Evolutionary conservation across 2,113 vertebrate genomes (phyloP), one percentile per base, ranked within the genome.

Genomic region (Caracal caracal): DNA sequence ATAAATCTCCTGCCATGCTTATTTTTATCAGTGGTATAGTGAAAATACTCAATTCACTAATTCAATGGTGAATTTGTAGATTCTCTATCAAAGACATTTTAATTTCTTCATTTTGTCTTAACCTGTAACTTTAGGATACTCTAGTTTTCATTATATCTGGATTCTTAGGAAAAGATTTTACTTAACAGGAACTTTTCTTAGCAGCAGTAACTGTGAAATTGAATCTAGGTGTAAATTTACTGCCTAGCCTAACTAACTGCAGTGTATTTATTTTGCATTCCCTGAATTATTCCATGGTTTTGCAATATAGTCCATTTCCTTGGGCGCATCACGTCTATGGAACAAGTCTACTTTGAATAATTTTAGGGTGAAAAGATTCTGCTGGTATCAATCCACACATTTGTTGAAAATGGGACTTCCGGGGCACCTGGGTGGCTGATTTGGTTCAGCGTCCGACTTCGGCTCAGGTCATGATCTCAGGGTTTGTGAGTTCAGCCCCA

Each of bases 41-140:
- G 65, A 84, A 93, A 53, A 63, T 26, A 73, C 22, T 49, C 53
- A 22, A 2, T 63, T 79, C 26, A 63, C 63, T 51, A 35, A 89
- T 30, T 90, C 78, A 20, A 56, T 47, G n/a, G 40, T 47, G 28
- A 37, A 84, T 17, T 24, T 40, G 47, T 40, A 40, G 79, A 71
- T 94, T 89, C 59, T 10, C 43, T 66, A 37, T 37, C 35, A 28
- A 84, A 80, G 49, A 33, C 66, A 63, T 61, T 88, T 79, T 12
- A 56, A 71, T 92, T 78, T 59, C 53, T 90, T 93, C 56, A 71
- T 83, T 92, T 86, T 79, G 51, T 61, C 79, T 96, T 90, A 76
- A 73, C 63, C n/a, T 12, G 33, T 8, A 79, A 17, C 15, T 75
- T 68, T 56, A 82, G 70, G n/a, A 37, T n/a, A n/a, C 24, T 33